These are phyloP conservation scores for Cryptus viduatorius DNA, from an alignment of 2,888 invertebrate species.

Conservation along the genomic window DNA sequence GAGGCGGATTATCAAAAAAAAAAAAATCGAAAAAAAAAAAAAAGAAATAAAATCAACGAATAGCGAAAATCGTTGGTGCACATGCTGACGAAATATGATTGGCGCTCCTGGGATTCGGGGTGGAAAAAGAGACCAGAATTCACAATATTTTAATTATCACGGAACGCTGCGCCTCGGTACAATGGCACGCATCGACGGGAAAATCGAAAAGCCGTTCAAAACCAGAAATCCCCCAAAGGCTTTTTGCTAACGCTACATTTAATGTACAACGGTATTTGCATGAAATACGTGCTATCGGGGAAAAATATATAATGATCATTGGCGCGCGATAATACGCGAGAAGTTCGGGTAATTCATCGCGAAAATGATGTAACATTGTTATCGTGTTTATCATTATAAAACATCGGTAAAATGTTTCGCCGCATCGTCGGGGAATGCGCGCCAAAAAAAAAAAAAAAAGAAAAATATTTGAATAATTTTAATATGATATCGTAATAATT, in stretches of 20 bases:
- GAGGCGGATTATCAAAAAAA: not conserved
- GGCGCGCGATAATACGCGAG: not conserved
- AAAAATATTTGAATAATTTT: not conserved
- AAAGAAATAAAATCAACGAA: not conserved
- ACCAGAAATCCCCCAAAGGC: not conserved
- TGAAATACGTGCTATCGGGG: not conserved
- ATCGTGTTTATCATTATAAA: no score
- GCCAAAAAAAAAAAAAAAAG: no score
- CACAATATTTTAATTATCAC: conserved; percentile 6
- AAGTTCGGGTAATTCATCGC: conserved; percentile 2
- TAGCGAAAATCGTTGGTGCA: not conserved
- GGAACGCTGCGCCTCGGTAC: not conserved
- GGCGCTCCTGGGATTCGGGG: conserved; percentile 1
- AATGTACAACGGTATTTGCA: not conserved
- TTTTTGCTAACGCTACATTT: not conserved
- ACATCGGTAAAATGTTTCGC: no score
- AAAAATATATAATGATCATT: not conserved
- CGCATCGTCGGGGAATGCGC: no score
- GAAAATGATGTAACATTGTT: not conserved
- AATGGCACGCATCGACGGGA: not conserved
- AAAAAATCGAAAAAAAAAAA: not conserved
- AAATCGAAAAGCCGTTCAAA: conserved; percentile 1
- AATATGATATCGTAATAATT: conserved; percentile 27
- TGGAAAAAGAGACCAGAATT: not conserved
- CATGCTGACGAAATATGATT: not conserved